phyloP scores from a whole-genome alignment of 2,113 vertebrate genomes.

The Daubentonia madagascariensis region DNA sequence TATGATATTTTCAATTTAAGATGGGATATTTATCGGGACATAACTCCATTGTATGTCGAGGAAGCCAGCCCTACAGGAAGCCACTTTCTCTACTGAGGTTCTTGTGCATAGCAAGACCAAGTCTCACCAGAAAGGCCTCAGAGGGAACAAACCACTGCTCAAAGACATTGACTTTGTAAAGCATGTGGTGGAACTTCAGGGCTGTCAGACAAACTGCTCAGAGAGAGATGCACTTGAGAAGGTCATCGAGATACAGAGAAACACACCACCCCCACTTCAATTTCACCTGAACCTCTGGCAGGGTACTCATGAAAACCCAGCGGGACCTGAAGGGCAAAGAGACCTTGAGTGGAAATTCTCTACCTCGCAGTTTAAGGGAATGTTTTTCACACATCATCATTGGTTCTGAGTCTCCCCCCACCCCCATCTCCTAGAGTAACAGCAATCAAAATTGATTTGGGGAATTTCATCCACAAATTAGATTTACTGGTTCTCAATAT shows the following conservation, averaged over 20 bases:
- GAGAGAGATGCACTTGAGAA: slow-evolving; percentile 21
- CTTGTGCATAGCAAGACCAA: neutral
- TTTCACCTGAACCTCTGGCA: neutral
- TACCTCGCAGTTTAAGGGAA: neutral
- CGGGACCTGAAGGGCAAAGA: neutral
- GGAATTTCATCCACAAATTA: slow-evolving; percentile 63
- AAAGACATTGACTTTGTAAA: neutral
- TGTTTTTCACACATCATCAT: slow-evolving; percentile 6
- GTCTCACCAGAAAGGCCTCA: neutral
- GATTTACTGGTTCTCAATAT: slow-evolving; percentile 23
- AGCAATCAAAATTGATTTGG: slow-evolving; percentile 63
- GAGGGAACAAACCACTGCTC: neutral
- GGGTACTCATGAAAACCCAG: neutral
- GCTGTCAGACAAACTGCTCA: neutral
- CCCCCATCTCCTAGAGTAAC: slow-evolving; percentile 52
- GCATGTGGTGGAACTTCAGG: neutral
- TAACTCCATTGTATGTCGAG: neutral
- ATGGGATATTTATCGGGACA: neutral
- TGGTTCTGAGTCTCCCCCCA: neutral
- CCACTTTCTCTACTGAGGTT: neutral
- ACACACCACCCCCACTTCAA: neutral
- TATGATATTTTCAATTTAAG: neutral
- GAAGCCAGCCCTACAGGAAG: neutral
- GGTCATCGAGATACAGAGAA: neutral
- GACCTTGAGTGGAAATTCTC: slow-evolving; percentile 40